These are phyloP conservation scores for Heliornis fulica DNA, from an alignment of 2,113 vertebrate genomes.

Conservation along the genomic window DNA sequence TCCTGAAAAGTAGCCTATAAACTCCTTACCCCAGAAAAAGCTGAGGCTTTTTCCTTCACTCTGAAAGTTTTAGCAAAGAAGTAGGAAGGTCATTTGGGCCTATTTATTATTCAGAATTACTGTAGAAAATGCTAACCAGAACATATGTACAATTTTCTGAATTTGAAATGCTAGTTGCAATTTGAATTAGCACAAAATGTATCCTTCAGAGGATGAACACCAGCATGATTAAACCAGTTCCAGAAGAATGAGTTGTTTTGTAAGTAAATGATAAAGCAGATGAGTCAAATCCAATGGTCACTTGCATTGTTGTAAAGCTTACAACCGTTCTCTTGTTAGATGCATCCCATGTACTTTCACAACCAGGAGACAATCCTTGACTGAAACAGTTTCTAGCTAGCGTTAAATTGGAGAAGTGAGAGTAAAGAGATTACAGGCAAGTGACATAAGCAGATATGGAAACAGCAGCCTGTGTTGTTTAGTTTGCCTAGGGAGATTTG, in stretches of 20 bases:
- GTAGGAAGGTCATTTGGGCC: not conserved
- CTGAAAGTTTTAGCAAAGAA: not conserved
- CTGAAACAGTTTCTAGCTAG: not conserved
- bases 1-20: not conserved
- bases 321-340: not conserved
- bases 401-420: not conserved
- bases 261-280: not conserved
- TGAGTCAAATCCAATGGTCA: not conserved
- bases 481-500: not conserved
- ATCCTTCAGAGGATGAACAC: not conserved
- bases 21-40: not conserved
- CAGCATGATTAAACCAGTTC: not conserved
- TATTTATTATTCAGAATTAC: not conserved
- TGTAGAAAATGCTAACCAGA: not conserved
- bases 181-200: not conserved
- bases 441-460: not conserved
- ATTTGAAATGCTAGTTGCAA: not conserved
- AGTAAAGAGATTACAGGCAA: not conserved
- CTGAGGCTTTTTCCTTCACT: not conserved
- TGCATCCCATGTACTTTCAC: not conserved
- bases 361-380: not conserved
- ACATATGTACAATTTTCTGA: not conserved
- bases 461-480: not conserved
- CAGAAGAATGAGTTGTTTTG: not conserved
- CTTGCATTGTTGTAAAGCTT: not conserved